Evolutionary conservation across 2,113 vertebrate genomes (phyloP), one percentile per base, ranked within the genome.

Genomic region (Sinocyclocheilus anshuiensis): DNA sequence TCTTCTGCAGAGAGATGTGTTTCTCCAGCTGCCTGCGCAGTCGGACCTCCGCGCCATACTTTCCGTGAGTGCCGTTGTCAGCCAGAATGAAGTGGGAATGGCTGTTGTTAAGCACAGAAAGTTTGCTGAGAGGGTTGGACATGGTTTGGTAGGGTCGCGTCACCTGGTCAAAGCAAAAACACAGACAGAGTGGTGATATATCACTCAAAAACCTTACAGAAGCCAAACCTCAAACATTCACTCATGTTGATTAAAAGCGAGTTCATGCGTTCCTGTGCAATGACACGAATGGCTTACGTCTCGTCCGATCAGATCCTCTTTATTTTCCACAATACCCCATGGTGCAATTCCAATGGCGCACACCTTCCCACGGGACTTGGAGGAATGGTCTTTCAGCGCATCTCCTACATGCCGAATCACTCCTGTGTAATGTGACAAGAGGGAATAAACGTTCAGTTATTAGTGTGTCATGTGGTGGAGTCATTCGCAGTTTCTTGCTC

Each of bases 11-110:
- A 45, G 42, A 45, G 42, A 45, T 45, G 42, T 45, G 42, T 45
- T 45, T 45, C 42, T 45, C 42, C 42, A 45, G 87, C 90, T 97
- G 96, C 5, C 97, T 94, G 0, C 97, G 96, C 45, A 99, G 93
- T 91, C 96, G 97, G 7, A 96, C 97, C 93, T 99, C 97, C 0
- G 97, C 97, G 33, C 98, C 97, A 0, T 99, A 99, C 92, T 98
- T 98, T 88, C 97, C 97, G 16, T 96, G 91, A 0, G 97, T 99
- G 55, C 97, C 97, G 0, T 98, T 98, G 93, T 99, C 97, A 0
- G 97, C 96, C 91, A 99, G 92, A 91, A 99, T 97, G 93, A 98
- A 99, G 90, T 99, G 97, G 0, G 97, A 98, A 90, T 99, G 98
- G 48, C 96, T 97, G 89, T 93, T 97, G 94, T 97, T 98, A 88